Percentiles rank a stretch among this genome's conserved stretches.
These are phyloP conservation scores for Drosophila rellima DNA, from an alignment of 2,888 invertebrate species.

Conservation along the genomic window DNA sequence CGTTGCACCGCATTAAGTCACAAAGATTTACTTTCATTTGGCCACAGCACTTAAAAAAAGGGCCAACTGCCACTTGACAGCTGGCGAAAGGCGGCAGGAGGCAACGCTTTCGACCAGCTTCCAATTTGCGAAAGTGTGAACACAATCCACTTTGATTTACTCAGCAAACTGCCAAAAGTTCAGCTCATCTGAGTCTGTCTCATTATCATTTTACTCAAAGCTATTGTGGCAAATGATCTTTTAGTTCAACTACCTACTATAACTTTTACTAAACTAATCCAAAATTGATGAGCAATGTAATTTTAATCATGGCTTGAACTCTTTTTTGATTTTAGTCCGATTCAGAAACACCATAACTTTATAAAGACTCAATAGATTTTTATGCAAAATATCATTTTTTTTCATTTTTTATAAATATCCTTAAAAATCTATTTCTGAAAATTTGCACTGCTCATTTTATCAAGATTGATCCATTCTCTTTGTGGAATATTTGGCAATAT, in stretches of 20 bases:
- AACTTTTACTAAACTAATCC: neutral
- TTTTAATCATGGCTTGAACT: too few species aligned
- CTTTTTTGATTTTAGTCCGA: too few species aligned
- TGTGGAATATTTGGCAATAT: too few species aligned
- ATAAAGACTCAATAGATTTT: neutral
- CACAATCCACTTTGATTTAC: constrained; percentile 20
- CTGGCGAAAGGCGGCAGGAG: constrained; percentile 64
- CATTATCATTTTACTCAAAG: neutral
- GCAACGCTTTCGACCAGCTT: constrained; percentile 15
- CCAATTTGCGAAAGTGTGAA: constrained; percentile 48
- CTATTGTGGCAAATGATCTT: neutral
- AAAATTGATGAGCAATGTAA: too few species aligned
- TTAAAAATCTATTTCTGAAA: too few species aligned
- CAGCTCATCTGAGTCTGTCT: constrained; percentile 11
- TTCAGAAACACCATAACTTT: neutral
- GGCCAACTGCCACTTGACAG: constrained; percentile 67
- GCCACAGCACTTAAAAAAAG: constrained; percentile 62
- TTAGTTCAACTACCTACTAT: neutral
- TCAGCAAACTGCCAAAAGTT: constrained; percentile 8
- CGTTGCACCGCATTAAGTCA: constrained; percentile 50
- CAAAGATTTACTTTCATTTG: constrained; percentile 74
- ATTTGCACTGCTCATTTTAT: too few species aligned
- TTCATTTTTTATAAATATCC: too few species aligned
- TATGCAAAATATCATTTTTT: too few species aligned
- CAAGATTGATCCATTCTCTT: too few species aligned